Conservation (phyloP, 2,113 vertebrate genomes). For the Thryonomys swinderianus region DNA sequence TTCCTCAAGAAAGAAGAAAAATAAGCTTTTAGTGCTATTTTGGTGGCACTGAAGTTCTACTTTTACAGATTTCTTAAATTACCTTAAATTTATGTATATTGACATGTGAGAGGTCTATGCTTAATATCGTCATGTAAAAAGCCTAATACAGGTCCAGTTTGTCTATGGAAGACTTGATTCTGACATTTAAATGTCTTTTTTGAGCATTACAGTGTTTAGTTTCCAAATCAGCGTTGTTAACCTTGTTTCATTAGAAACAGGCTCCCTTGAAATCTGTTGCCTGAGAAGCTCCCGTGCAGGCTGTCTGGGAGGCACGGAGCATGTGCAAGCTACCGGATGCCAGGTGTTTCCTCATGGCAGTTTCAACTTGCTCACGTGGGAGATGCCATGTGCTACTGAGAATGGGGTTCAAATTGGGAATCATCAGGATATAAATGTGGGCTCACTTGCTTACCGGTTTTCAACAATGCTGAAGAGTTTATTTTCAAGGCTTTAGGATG, state of each 20-base stretch:
- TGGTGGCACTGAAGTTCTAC: background rate
- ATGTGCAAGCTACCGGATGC: background rate
- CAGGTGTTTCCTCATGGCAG: rapidly evolving
- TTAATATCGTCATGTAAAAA: background rate
- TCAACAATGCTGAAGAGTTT: background rate
- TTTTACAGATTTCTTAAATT: conserved; percentile 13
- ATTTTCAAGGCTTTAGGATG: background rate
- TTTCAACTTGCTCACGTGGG: background rate
- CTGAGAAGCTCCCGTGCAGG: background rate
- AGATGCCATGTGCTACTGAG: background rate
- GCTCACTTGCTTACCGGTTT: background rate
- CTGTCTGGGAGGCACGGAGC: too few relatives aligned
- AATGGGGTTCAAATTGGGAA: background rate
- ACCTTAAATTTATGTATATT: background rate
- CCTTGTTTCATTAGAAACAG: background rate
- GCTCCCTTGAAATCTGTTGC: background rate
- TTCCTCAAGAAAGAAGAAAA: background rate
- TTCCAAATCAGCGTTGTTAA: background rate
- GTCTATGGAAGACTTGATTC: background rate
- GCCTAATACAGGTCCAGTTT: background rate
- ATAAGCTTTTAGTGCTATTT: background rate
- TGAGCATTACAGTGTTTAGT: background rate
- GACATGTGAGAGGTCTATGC: background rate
- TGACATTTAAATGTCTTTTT: conserved; percentile 6
- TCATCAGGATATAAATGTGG: background rate